These are phyloP conservation scores for Melanotaenia trifasciata DNA, from an alignment of 2,797 vertebrate genomes.

Conservation along the genomic window DNA sequence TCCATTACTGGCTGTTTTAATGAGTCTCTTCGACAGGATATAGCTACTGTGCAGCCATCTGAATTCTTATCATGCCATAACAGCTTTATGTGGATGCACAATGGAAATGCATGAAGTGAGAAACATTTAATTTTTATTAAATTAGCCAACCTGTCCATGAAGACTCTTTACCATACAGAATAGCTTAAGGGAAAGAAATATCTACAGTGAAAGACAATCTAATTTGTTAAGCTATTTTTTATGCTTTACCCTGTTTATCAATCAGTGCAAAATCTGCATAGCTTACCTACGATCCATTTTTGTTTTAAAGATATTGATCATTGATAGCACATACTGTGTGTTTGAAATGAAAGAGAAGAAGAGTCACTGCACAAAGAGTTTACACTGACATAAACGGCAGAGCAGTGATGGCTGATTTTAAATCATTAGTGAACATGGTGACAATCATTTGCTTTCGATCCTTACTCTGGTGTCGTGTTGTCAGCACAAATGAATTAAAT, in stretches of 20 bases:
- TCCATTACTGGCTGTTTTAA: constrained; percentile 21
- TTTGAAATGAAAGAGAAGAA: constrained; percentile 46
- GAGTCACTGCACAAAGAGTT: constrained; percentile 16
- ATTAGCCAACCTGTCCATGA: constrained; percentile 11
- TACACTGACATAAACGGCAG: constrained; percentile 46
- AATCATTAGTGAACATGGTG: constrained; percentile 64
- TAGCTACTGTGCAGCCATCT: constrained; percentile 7
- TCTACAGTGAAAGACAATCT: constrained; percentile 9
- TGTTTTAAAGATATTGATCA: constrained; percentile 68
- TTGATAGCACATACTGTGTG: constrained; percentile 51
- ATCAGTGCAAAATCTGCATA: constrained; percentile 20
- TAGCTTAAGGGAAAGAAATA: constrained; percentile 15
- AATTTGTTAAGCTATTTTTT: background rate
- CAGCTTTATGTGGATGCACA: constrained; percentile 8
- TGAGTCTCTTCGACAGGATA: constrained; percentile 26
- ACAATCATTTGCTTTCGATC: constrained; percentile 55
- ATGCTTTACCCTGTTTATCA: constrained; percentile 9
- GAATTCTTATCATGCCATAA: constrained; percentile 9
- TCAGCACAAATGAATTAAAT: constrained; percentile 38
- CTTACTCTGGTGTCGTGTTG: constrained; percentile 37
- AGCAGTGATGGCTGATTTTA: constrained; percentile 46
- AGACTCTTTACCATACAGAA: constrained; percentile 17
- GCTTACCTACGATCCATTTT: constrained; percentile 36
- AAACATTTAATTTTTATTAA: constrained; percentile 39
- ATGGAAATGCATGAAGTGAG: constrained; percentile 16